Conservation (phyloP, 2,113 vertebrate genomes). For the Macrotis lagotis region DNA sequence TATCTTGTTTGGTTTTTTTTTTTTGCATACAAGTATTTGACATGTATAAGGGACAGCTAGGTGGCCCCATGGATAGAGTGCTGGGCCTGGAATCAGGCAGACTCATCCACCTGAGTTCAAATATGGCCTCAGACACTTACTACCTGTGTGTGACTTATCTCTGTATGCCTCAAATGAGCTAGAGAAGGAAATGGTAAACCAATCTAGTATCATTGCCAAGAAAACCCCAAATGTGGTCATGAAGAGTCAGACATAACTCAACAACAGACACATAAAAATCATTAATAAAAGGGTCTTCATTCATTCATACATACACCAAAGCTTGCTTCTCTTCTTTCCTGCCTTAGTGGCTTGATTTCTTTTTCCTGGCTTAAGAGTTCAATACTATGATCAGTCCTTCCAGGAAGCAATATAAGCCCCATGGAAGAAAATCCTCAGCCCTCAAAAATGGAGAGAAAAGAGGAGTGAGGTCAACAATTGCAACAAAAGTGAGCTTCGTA, state of each 20-base stretch:
- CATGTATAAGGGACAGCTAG: not conserved
- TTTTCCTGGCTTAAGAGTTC: not conserved
- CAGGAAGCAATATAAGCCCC: not conserved
- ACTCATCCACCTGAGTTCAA: too few species aligned
- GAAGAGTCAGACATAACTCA: not conserved
- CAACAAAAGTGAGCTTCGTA: not conserved
- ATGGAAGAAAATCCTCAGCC: not conserved
- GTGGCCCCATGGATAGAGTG: too few species aligned
- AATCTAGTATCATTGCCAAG: not conserved
- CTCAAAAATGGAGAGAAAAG: not conserved
- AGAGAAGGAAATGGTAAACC: not conserved
- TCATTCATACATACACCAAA: not conserved
- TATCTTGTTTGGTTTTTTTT: not conserved
- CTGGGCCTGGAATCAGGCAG: too few species aligned
- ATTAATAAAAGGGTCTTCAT: not conserved
- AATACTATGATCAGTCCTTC: not conserved
- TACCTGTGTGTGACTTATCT: not conserved
- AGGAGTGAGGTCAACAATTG: not conserved
- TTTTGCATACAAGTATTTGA: not conserved
- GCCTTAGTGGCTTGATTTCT: not conserved
- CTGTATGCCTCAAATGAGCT: not conserved
- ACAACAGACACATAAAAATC: not conserved
- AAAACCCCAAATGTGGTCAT: not conserved
- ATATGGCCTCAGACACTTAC: too few species aligned
- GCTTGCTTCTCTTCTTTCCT: not conserved